These are phyloP conservation scores for Syrista parreyssii DNA, from an alignment of 2,888 invertebrate species.

Conservation along the genomic window DNA sequence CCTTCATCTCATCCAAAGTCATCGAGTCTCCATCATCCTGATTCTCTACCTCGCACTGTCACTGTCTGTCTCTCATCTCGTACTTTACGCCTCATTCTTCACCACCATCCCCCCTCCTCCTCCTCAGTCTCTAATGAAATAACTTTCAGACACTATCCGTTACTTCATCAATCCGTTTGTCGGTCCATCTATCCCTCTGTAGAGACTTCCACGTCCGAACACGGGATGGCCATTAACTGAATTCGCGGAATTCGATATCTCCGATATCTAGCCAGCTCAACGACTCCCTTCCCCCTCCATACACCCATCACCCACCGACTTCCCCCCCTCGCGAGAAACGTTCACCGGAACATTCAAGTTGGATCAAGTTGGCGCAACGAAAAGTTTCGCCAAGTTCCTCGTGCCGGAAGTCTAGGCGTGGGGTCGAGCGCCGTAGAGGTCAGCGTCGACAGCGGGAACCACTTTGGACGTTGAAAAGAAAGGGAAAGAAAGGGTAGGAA, in stretches of 20 bases:
- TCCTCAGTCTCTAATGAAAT: constrained; percentile 54
- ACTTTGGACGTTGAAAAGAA: not conserved
- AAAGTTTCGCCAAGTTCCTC: not conserved
- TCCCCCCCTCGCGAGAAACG: constrained; percentile 30
- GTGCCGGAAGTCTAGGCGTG: not conserved
- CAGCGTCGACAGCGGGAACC: not conserved
- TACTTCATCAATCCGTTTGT: constrained; percentile 46
- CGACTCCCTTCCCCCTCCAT: not conserved
- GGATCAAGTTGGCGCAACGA: not conserved
- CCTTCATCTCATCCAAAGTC: not conserved
- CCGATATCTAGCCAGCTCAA: constrained; percentile 14
- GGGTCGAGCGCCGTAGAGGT: not conserved
- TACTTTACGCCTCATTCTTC: constrained; percentile 14
- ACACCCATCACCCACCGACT: not conserved
- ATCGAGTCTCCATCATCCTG: not conserved
- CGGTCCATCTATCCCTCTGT: constrained; percentile 24
- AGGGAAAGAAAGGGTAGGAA: no score
- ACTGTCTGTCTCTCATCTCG: constrained; percentile 4
- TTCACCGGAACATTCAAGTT: not conserved
- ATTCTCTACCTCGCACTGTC: not conserved
- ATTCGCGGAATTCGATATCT: constrained; percentile 52
- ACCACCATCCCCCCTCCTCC: constrained; percentile 8
- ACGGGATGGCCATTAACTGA: constrained; percentile 53
- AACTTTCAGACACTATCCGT: constrained; percentile 59
- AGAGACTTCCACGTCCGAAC: constrained; percentile 32